Evolutionary conservation across 1,140 invertebrate genomes (phyloP).

Genomic region (Ptiloglossa arizonensis): DNA sequence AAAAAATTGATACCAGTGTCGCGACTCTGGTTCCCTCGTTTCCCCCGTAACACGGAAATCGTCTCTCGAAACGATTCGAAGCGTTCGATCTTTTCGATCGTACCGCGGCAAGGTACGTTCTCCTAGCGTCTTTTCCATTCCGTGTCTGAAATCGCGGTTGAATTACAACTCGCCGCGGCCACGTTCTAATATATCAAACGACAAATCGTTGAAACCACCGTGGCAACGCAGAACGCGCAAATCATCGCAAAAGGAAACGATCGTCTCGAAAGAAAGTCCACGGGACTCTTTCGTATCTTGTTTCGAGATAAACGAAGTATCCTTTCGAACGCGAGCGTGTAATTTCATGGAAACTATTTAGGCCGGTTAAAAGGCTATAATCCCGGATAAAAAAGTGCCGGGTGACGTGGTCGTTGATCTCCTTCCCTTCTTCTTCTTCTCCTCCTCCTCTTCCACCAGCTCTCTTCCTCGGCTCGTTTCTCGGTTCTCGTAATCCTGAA

Average conservation of each 20-base stretch:
- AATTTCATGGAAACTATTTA: slow-evolving; percentile 51
- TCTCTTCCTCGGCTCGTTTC: slow-evolving; percentile 32
- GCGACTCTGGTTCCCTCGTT: no score
- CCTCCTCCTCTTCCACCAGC: no score
- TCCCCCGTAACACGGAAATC: no score
- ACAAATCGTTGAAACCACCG: slow-evolving; percentile 27
- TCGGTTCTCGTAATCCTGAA: slow-evolving; percentile 48
- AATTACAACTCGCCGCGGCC: slow-evolving; percentile 32
- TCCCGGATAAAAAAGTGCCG: slow-evolving; percentile 1
- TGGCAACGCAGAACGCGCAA: neutral
- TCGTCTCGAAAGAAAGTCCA: slow-evolving; percentile 13
- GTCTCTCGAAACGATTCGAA: neutral
- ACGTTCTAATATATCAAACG: slow-evolving; percentile 40
- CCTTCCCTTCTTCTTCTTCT: slow-evolving; percentile 35
- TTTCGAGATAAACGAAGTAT: slow-evolving; percentile 34
- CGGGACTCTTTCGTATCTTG: neutral
- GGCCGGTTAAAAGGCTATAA: slow-evolving; percentile 26
- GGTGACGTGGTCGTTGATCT: slow-evolving; percentile 57
- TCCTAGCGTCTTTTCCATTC: neutral
- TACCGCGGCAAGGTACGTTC: no score
- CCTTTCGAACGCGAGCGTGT: slow-evolving; percentile 26
- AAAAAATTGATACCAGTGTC: no score
- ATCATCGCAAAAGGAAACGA: slow-evolving; percentile 18
- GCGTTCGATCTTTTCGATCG: neutral
- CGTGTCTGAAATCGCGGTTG: slow-evolving; percentile 3